Evolutionary conservation across 2,797 vertebrate genomes (phyloP).

Genomic region (Pygocentrus nattereri): DNA sequence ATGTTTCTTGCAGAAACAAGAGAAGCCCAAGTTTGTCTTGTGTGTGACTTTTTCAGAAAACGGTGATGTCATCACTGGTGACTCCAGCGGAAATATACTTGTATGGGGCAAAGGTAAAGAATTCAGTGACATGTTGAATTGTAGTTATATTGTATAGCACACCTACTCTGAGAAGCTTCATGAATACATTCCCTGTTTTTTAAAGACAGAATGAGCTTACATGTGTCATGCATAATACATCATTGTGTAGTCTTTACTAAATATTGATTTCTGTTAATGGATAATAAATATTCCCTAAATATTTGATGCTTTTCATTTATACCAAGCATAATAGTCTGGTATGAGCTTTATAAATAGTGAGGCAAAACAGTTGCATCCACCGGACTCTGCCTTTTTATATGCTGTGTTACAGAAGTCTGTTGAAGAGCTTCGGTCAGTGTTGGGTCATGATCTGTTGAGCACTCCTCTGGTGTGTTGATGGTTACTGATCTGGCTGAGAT

Average conservation of each 20-base stretch:
- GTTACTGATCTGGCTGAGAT: slow-evolving; percentile 21
- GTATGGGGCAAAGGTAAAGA: slow-evolving; percentile 97
- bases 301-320: neutral
- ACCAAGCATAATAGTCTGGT: neutral
- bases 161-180: no score
- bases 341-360: slow-evolving; percentile 4
- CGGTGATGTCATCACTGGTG: slow-evolving; percentile 96
- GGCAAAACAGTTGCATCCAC: slow-evolving; percentile 20
- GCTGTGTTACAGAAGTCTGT: neutral
- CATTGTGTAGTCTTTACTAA: neutral
- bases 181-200: neutral
- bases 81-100: slow-evolving; percentile 97
- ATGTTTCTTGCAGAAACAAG: slow-evolving; percentile 91
- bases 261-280: neutral
- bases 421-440: slow-evolving; percentile 12
- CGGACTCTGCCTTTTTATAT: neutral
- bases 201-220: neutral
- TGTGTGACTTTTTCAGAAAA: slow-evolving; percentile 99
- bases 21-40: slow-evolving; percentile 99
- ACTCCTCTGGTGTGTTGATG: slow-evolving; percentile 17
- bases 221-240: slow-evolving; percentile 8
- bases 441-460: slow-evolving; percentile 25
- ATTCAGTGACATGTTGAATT: neutral
- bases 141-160: no score
- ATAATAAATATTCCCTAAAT: slow-evolving; percentile 17